These are phyloP conservation scores for Leptothorax acervorum DNA, from an alignment of 2,888 invertebrate species.

Conservation along the genomic window DNA sequence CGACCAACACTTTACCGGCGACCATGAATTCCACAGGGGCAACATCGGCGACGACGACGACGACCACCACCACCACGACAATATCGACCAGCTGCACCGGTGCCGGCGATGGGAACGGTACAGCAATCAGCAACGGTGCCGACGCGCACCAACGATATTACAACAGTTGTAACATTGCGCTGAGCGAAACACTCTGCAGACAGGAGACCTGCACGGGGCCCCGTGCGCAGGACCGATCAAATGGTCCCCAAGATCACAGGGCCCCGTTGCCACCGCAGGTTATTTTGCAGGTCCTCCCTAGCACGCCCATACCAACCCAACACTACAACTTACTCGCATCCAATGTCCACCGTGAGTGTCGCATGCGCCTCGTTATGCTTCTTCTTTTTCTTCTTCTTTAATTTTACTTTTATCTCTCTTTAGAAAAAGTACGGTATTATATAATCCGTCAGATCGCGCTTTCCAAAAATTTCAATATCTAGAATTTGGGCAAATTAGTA, in stretches of 20 bases:
- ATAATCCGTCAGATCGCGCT: neutral
- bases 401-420: conserved; percentile 1
- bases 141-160: conserved; percentile 80
- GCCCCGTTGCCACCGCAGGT: conserved; percentile 89
- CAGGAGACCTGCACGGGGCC: conserved; percentile 80
- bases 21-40: conserved; percentile 83
- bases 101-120: conserved; percentile 83
- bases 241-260: conserved; percentile 76
- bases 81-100: conserved; percentile 79
- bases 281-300: conserved; percentile 92
- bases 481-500: neutral
- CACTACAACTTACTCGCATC: conserved; percentile 85
- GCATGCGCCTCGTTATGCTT: conserved; percentile 81
- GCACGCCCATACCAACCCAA: conserved; percentile 85
- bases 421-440: conserved; percentile 7
- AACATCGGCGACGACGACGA: conserved; percentile 79
- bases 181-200: conserved; percentile 83
- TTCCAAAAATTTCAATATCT: neutral
- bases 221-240: conserved; percentile 77
- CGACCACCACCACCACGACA: conserved; percentile 83
- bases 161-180: conserved; percentile 86
- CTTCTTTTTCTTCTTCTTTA: conserved; percentile 49
- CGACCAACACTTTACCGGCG: conserved; percentile 77
- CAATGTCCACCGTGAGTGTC: conserved; percentile 85
- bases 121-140: conserved; percentile 80